Evolutionary conservation across 2,797 vertebrate genomes (phyloP).

Genomic region (Sparus aurata): DNA sequence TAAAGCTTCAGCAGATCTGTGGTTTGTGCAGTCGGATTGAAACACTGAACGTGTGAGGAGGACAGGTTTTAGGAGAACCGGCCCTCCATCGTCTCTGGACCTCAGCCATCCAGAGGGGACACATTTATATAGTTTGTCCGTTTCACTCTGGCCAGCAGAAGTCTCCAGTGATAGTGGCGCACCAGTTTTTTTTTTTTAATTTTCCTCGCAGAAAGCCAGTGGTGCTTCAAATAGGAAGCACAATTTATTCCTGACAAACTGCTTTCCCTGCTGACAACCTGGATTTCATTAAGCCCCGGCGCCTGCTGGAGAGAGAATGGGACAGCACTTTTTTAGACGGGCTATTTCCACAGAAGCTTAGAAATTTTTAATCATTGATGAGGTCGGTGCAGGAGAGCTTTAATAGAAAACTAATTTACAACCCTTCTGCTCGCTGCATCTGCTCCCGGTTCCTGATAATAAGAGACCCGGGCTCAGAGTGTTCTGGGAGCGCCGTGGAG

Average conservation of each 20-base stretch:
- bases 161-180: conserved; percentile 10
- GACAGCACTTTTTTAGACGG: conserved; percentile 67
- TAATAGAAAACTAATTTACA: conserved; percentile 81
- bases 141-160: not conserved
- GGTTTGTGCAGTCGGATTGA: not conserved
- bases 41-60: not conserved
- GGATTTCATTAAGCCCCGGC: conserved; percentile 72
- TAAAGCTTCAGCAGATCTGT: no score
- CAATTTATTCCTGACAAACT: conserved; percentile 72
- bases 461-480: conserved; percentile 8
- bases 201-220: conserved; percentile 4
- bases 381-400: conserved; percentile 71
- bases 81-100: not conserved
- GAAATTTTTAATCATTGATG: conserved; percentile 79
- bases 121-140: not conserved
- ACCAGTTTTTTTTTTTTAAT: conserved; percentile 34
- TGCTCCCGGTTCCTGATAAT: conserved; percentile 64
- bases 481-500: conserved; percentile 11
- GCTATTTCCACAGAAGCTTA: conserved; percentile 76
- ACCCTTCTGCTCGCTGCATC: conserved; percentile 68
- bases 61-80: not conserved
- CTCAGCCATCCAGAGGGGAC: not conserved
- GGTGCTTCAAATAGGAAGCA: conserved; percentile 62
- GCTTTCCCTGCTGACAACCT: conserved; percentile 69
- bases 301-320: conserved; percentile 53